Evolutionary conservation across 2,888 invertebrate genomes (phyloP).

Genomic region (Sinodicranocentrus sp.): DNA sequence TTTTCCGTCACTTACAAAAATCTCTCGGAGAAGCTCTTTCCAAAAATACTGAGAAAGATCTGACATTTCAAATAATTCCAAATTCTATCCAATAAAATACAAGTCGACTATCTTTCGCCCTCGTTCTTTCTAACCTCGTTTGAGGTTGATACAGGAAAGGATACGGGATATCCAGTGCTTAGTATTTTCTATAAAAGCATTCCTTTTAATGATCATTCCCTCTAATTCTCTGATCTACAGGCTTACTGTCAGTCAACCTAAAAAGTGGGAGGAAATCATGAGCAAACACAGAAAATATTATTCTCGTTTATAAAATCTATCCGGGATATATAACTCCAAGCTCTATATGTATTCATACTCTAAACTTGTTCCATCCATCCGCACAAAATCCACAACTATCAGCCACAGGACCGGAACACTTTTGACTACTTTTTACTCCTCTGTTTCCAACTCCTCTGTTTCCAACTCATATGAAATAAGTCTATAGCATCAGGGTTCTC

Average conservation of each 20-base stretch:
- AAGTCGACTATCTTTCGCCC: conserved; percentile 3
- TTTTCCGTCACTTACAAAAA: too few species aligned
- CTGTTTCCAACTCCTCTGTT: conserved; percentile 1
- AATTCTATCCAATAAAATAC: conserved; percentile 44
- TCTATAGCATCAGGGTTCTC: not conserved
- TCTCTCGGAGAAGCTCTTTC: too few species aligned
- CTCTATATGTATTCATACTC: not conserved
- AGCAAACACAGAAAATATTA: conserved; percentile 14
- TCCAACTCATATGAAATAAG: not conserved
- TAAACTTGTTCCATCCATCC: conserved; percentile 46
- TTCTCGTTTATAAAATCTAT: too few species aligned
- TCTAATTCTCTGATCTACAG: conserved; percentile 48
- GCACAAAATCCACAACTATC: conserved; percentile 60
- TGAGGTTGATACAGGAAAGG: too few species aligned
- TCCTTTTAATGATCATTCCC: conserved; percentile 55
- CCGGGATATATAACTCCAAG: too few species aligned
- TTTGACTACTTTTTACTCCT: conserved; percentile 59
- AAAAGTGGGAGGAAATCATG: conserved; percentile 45
- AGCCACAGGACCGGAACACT: conserved; percentile 58
- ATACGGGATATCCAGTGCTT: too few species aligned
- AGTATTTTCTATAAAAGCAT: not conserved
- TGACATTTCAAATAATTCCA: conserved; percentile 29
- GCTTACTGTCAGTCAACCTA: conserved; percentile 45
- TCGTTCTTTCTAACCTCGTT: too few species aligned
- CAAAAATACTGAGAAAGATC: too few species aligned